phyloP scores from a whole-genome alignment of 2,113 vertebrate species.

The Polypterus bichir region DNA sequence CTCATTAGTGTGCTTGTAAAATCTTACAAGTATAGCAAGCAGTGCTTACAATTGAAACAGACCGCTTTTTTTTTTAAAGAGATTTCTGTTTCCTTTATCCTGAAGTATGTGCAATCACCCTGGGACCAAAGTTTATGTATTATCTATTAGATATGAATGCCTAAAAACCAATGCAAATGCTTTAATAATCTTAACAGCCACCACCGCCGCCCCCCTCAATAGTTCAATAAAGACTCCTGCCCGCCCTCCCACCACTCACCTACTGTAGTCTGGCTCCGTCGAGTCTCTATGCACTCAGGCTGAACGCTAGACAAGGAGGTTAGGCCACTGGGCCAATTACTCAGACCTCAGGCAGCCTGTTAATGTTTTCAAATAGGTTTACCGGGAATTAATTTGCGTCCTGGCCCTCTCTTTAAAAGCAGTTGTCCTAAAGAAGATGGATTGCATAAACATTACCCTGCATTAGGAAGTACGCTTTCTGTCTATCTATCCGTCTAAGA shows the following conservation, averaged over 20 bases:
- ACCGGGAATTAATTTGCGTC: slow-evolving; percentile 36
- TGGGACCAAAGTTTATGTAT: too few relatives aligned
- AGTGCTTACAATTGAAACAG: too few relatives aligned
- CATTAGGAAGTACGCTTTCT: not conserved
- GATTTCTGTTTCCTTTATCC: too few relatives aligned
- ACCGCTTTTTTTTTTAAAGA: too few relatives aligned
- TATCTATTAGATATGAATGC: too few relatives aligned
- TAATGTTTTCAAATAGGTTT: slow-evolving; percentile 32
- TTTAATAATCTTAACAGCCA: not conserved
- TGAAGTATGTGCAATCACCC: too few relatives aligned
- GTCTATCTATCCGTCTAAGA: too few relatives aligned
- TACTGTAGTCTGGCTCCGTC: slow-evolving; percentile 28
- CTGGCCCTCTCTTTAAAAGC: slow-evolving; percentile 31
- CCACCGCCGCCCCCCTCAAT: not conserved
- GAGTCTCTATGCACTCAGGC: slow-evolving; percentile 1
- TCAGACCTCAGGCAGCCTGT: slow-evolving; percentile 34
- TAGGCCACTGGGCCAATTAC: slow-evolving; percentile 24
- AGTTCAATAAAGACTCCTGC: not conserved
- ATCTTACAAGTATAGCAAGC: too few relatives aligned
- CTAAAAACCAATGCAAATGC: not conserved
- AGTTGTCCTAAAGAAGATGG: slow-evolving; percentile 32
- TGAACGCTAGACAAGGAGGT: slow-evolving; percentile 14
- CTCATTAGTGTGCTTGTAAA: too few relatives aligned
- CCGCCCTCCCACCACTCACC: not conserved
- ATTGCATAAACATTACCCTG: slow-evolving; percentile 12